A percentile compares a stretch with the other conserved stretches of the same genome.
Conservation (phyloP, 2,888 invertebrate genomes). For the Trimorus sp. region DNA sequence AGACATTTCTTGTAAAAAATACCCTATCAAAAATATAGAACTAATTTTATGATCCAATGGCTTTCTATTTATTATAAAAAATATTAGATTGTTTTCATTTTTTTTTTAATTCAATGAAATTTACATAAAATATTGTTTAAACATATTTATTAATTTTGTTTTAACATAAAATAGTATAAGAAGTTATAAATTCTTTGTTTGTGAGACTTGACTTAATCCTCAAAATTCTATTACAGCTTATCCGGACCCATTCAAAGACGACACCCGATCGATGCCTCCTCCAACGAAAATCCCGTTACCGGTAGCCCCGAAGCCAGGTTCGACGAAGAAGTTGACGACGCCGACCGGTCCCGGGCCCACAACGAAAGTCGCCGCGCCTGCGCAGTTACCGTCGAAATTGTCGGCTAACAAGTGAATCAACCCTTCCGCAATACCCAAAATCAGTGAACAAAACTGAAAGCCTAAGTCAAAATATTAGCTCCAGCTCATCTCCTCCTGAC, state of each 20-base stretch:
- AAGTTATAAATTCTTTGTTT: too few relatives aligned
- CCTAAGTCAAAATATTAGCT: conserved; percentile 79
- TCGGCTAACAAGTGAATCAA: conserved; percentile 69
- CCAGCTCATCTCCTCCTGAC: conserved; percentile 78
- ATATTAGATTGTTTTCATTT: too few relatives aligned
- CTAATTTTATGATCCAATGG: too few relatives aligned
- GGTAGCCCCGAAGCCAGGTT: conserved; percentile 77
- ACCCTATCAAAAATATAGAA: too few relatives aligned
- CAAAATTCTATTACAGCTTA: conserved; percentile 82
- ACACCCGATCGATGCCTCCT: conserved; percentile 76
- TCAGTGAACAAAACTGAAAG: conserved; percentile 78
- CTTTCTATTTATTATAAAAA: too few relatives aligned
- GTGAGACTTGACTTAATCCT: too few relatives aligned
- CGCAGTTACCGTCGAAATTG: conserved; percentile 56
- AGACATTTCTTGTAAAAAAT: too few relatives aligned
- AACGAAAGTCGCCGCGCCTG: conserved; percentile 76
- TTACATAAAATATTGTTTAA: too few relatives aligned
- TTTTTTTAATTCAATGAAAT: too few relatives aligned
- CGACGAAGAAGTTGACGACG: conserved; percentile 75
- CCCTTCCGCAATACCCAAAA: conserved; percentile 75
- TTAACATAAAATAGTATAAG: too few relatives aligned
- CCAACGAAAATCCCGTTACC: conserved; percentile 79
- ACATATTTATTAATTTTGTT: too few relatives aligned
- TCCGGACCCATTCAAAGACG: conserved; percentile 88
- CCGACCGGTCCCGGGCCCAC: conserved; percentile 73